phyloP scores from a whole-genome alignment of 2,888 invertebrate genomes.

The Pyrocoelia pectoralis region DNA sequence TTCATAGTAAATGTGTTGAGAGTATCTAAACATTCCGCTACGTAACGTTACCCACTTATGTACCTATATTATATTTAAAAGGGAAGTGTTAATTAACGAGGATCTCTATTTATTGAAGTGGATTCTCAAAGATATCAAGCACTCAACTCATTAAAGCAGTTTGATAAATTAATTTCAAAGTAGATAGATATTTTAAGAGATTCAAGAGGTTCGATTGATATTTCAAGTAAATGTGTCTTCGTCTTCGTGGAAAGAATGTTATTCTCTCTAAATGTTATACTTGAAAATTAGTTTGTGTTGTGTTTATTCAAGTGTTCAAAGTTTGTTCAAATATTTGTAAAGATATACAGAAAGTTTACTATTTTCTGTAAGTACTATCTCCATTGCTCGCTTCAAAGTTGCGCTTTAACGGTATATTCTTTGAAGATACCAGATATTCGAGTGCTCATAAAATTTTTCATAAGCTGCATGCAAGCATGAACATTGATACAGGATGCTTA shows the following conservation, averaged over 20 bases:
- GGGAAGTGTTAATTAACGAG: neutral
- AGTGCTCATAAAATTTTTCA: slow-evolving; percentile 1
- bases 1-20: too few relatives aligned
- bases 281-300: too few relatives aligned
- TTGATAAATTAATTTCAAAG: neutral
- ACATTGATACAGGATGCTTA: neutral
- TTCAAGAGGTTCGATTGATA: neutral
- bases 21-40: too few relatives aligned
- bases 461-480: neutral
- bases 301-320: neutral
- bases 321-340: neutral
- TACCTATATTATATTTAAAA: neutral
- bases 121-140: neutral
- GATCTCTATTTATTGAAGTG: neutral
- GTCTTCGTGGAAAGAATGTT: too few relatives aligned
- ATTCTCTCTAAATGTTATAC: too few relatives aligned
- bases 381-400: neutral
- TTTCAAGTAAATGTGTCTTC: neutral
- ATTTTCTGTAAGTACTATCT: neutral
- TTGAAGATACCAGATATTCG: neutral
- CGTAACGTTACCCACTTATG: neutral
- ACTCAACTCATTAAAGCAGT: neutral
- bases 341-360: neutral
- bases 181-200: neutral
- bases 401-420: neutral